Evolutionary conservation across 2,888 invertebrate species (phyloP).

Genomic region (Lasioglossum calceatum): DNA sequence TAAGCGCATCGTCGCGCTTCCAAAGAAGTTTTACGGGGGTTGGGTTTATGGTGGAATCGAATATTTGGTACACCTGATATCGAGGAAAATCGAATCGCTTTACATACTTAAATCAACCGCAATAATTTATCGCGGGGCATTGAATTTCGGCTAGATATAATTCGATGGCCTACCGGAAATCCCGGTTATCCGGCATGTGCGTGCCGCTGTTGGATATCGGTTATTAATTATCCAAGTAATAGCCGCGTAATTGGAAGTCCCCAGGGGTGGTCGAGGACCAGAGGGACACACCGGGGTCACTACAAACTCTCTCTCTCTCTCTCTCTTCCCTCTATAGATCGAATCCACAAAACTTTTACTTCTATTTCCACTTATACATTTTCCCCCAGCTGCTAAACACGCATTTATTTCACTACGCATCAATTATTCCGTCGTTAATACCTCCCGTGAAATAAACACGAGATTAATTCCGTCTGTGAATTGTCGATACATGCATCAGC

Average conservation of each 20-base stretch:
- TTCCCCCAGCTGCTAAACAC: neutral
- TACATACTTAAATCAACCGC: constrained; percentile 45
- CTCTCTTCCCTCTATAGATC: too few relatives aligned
- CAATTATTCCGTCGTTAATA: too few relatives aligned
- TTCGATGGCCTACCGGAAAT: constrained; percentile 65
- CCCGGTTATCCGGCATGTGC: constrained; percentile 65
- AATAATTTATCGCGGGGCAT: constrained; percentile 48
- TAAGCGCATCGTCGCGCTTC: neutral
- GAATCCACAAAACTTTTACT: constrained; percentile 4
- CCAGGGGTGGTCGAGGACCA: constrained; percentile 42
- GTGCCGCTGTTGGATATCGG: constrained; percentile 70
- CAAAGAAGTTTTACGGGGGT: neutral
- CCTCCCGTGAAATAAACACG: too few relatives aligned
- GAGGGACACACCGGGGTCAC: constrained; percentile 28
- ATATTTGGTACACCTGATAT: constrained; percentile 33
- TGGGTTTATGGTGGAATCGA: neutral
- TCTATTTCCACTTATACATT: neutral
- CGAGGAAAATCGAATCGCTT: constrained; percentile 24
- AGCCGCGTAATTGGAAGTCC: constrained; percentile 75
- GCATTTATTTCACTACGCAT: too few relatives aligned
- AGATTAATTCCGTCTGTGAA: too few relatives aligned
- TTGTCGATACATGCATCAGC: too few relatives aligned
- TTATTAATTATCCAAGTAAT: constrained; percentile 79
- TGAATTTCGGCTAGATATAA: constrained; percentile 52
- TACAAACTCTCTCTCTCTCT: neutral